A percentile compares a stretch with the other conserved stretches of the same genome.
phyloP scores from a whole-genome alignment of 1,140 invertebrate species.

The Diorhabda elongata region DNA sequence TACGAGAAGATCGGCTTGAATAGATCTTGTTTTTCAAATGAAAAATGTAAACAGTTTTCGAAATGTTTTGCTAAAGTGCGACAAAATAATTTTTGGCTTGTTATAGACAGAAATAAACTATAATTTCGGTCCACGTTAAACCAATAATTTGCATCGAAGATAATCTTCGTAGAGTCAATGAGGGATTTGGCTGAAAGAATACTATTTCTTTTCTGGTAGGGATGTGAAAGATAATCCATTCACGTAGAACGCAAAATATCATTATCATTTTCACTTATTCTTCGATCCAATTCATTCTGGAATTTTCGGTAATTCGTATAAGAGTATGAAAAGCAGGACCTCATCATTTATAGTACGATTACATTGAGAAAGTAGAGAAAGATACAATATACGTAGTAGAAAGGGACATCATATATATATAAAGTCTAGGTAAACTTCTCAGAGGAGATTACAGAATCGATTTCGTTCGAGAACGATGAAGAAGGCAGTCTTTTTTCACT shows the following conservation, averaged over 20 bases:
- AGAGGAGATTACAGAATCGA: conserved; percentile 37
- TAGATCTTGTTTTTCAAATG: too few relatives aligned
- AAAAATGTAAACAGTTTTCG: too few relatives aligned
- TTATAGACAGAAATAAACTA: too few relatives aligned
- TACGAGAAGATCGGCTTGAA: too few relatives aligned
- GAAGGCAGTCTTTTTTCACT: conserved; percentile 34
- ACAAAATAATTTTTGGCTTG: too few relatives aligned
- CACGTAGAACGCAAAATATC: neutral
- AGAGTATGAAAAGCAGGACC: conserved; percentile 6
- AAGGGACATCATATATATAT: conserved; percentile 10
- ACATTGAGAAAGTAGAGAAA: conserved; percentile 7
- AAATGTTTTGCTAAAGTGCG: too few relatives aligned
- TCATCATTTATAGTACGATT: conserved; percentile 7
- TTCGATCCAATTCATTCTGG: neutral
- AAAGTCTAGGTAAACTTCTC: conserved; percentile 28
- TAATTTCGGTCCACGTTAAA: too few relatives aligned
- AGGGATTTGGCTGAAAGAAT: too few relatives aligned
- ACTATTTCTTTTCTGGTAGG: too few relatives aligned
- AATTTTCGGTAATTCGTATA: conserved; percentile 7
- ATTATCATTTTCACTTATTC: neutral
- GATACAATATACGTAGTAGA: conserved; percentile 12
- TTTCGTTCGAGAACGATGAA: conserved; percentile 30
- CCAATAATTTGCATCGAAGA: too few relatives aligned
- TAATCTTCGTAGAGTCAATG: too few relatives aligned
- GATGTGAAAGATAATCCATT: too few relatives aligned